Conservation (phyloP, 2,888 invertebrate genomes). For the Scaptomyza tumidula region DNA sequence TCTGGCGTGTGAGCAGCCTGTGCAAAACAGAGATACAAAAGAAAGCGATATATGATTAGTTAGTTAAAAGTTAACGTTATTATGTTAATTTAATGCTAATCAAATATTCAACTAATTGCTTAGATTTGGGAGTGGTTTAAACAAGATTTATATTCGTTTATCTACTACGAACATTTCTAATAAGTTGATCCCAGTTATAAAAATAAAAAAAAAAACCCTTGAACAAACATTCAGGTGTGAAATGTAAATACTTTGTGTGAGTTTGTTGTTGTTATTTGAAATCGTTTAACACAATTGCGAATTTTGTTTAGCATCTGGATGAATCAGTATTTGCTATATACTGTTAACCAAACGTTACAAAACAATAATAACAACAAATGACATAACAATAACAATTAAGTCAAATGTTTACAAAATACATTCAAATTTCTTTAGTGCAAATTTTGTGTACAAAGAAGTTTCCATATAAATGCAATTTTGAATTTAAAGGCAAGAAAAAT, state of each 20-base stretch:
- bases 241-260: conserved; percentile 41
- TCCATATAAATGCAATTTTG: too few species aligned
- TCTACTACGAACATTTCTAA: background rate
- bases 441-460: too few species aligned
- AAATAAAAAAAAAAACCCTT: background rate
- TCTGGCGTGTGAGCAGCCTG: conserved; percentile 90
- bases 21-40: conserved; percentile 46
- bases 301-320: conserved; percentile 42
- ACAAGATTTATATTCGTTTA: background rate
- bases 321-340: background rate
- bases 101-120: conserved; percentile 13
- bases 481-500: too few species aligned
- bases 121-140: background rate
- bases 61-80: conserved; percentile 15
- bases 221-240: conserved; percentile 42
- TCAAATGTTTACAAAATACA: background rate
- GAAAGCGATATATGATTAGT: conserved; percentile 17
- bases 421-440: background rate
- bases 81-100: conserved; percentile 31
- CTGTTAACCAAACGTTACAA: conserved; percentile 4
- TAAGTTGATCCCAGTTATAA: background rate
- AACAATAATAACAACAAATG: background rate
- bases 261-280: conserved; percentile 38
- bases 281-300: conserved; percentile 41
- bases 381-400: conserved; percentile 10